Conservation (phyloP, 2,888 invertebrate genomes). For the Ophion costatus region DNA sequence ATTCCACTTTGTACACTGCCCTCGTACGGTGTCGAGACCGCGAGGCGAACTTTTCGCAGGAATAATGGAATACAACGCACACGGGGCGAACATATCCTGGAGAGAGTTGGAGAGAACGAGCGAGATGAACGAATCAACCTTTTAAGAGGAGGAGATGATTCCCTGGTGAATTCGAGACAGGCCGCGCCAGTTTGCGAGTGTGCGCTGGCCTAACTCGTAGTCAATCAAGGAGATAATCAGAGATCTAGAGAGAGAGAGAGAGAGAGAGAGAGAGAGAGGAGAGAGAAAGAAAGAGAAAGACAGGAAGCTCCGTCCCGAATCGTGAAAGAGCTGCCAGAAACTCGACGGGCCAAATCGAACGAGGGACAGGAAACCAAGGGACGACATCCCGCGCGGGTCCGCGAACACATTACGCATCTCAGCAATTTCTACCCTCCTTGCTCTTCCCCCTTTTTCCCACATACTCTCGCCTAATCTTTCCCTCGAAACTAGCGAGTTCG, state of each 20-base stretch:
- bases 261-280: constrained; percentile 35
- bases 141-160: constrained; percentile 62
- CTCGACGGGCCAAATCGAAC: constrained; percentile 62
- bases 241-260: constrained; percentile 69
- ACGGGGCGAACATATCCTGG: constrained; percentile 37
- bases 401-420: constrained; percentile 54
- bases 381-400: constrained; percentile 47
- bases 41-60: constrained; percentile 42
- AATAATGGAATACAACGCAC: constrained; percentile 55
- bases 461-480: constrained; percentile 29
- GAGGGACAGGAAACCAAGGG: constrained; percentile 61
- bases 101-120: constrained; percentile 33
- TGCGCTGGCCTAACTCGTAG: constrained; percentile 67
- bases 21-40: constrained; percentile 41
- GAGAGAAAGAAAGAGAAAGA: neutral
- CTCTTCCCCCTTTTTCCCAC: constrained; percentile 12
- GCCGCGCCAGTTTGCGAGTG: constrained; percentile 51
- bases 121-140: constrained; percentile 57
- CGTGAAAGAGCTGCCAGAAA: constrained; percentile 62
- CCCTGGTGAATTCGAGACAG: constrained; percentile 64
- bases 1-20: constrained; percentile 61
- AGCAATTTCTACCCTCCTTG: constrained; percentile 26
- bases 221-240: constrained; percentile 73
- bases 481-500: constrained; percentile 38
- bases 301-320: constrained; percentile 52